Conservation (phyloP, 2,113 vertebrate species). For the Larimichthys polyactis region DNA sequence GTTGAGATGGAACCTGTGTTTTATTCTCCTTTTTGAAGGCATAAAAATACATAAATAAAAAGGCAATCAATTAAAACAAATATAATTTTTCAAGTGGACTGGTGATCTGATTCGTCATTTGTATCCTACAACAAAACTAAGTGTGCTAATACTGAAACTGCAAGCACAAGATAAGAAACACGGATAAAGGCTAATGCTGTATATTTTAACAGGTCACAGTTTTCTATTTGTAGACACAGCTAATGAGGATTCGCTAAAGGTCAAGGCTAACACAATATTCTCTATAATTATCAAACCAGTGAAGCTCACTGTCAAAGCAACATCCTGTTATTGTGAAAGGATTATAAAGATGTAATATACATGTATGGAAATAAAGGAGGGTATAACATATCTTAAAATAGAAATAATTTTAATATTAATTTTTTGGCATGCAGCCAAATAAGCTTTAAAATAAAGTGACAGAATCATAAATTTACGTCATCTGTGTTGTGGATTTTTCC, state of each 20-base stretch:
- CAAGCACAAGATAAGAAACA: not conserved
- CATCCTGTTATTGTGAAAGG: not conserved
- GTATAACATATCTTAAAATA: not conserved
- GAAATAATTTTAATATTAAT: not conserved
- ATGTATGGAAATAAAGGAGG: not conserved
- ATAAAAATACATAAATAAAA: constrained; percentile 4
- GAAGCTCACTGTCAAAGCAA: not conserved
- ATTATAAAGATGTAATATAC: not conserved
- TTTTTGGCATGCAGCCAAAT: not conserved
- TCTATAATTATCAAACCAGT: not conserved
- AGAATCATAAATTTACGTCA: not conserved
- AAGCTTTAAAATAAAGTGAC: not conserved
- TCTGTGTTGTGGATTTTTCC: not conserved
- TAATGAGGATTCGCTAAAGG: not conserved
- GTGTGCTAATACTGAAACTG: not conserved
- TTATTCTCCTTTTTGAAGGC: constrained; percentile 1
- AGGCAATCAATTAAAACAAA: constrained; percentile 2
- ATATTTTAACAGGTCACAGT: not conserved
- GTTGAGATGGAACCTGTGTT: constrained; percentile 16
- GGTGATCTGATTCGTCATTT: not conserved
- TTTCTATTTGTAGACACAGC: constrained; percentile 7
- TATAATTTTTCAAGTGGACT: not conserved
- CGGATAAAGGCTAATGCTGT: constrained; percentile 1
- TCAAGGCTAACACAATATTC: not conserved
- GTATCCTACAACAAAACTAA: not conserved